Percentiles rank a stretch among this genome's conserved stretches.
These are phyloP conservation scores for Nymphalis urticae DNA, from an alignment of 2,888 invertebrate genomes.

Conservation along the genomic window DNA sequence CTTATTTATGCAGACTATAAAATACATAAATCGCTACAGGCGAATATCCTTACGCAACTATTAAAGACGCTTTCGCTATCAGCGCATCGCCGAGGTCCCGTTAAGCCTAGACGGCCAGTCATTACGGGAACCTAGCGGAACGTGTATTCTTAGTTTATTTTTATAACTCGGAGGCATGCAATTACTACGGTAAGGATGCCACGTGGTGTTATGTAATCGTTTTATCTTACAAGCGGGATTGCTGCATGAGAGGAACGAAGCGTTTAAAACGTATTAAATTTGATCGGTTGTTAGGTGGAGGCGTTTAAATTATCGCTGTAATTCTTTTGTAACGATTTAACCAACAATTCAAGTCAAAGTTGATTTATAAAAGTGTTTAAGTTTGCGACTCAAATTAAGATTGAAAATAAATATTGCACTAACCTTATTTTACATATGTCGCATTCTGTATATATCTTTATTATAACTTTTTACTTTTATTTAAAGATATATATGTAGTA, in stretches of 20 bases:
- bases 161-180: constrained; percentile 60
- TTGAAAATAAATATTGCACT: no score
- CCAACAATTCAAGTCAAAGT: background rate
- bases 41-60: constrained; percentile 17
- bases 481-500: no score
- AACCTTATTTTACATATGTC: no score
- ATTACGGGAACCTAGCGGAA: constrained; percentile 74
- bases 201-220: constrained; percentile 61
- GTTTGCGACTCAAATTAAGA: no score
- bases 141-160: constrained; percentile 72
- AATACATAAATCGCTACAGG: constrained; percentile 12
- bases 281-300: background rate
- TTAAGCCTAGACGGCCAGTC: constrained; percentile 51
- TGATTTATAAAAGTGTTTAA: background rate
- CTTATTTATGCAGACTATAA: constrained; percentile 1
- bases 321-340: background rate
- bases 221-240: constrained; percentile 40
- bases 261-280: background rate
- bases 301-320: background rate
- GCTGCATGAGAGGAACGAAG: background rate
- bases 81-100: constrained; percentile 36
- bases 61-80: constrained; percentile 33
- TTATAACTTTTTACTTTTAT: no score
- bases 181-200: constrained; percentile 65
- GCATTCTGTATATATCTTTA: no score